A percentile compares a stretch with the other conserved stretches of the same genome.
phyloP scores from a whole-genome alignment of 2,113 vertebrate genomes.

The Lasiurus cinereus region DNA sequence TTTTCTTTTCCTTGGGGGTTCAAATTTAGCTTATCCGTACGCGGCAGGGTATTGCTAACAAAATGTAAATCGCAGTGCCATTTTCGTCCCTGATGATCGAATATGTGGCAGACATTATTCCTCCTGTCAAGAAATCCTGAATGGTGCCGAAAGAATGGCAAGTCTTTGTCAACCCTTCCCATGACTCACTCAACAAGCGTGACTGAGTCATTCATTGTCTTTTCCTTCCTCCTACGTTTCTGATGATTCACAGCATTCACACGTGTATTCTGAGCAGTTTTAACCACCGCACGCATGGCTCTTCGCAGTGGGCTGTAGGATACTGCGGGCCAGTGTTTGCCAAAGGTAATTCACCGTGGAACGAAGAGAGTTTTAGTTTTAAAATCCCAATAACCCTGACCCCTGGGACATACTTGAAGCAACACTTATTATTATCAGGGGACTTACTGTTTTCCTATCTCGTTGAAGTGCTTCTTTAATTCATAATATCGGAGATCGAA shows the following conservation, averaged over 20 bases:
- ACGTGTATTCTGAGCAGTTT: background rate
- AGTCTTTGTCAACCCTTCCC: constrained; percentile 27
- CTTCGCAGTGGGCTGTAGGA: background rate
- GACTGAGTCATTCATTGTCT: constrained; percentile 48
- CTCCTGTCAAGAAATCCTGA: constrained; percentile 43
- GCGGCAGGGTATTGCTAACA: background rate
- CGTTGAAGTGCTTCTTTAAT: background rate
- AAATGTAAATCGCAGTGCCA: constrained; percentile 40
- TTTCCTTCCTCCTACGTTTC: background rate
- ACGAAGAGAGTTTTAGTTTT: background rate
- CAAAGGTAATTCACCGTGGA: background rate
- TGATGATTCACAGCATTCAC: background rate
- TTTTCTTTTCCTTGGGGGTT: constrained; percentile 12
- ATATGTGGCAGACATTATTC: constrained; percentile 52
- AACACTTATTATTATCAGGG: background rate
- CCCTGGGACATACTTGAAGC: background rate
- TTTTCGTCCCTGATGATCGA: constrained; percentile 5
- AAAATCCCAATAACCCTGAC: background rate
- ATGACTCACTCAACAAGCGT: constrained; percentile 2
- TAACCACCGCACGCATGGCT: background rate
- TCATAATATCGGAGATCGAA: background rate
- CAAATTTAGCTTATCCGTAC: constrained; percentile 31
- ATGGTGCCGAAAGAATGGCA: background rate
- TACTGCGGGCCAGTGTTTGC: background rate
- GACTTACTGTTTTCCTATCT: background rate